A percentile compares a stretch with the other conserved stretches of the same genome.
Conservation (phyloP, 2,113 vertebrate species). For the Sapayoa aenigma region DNA sequence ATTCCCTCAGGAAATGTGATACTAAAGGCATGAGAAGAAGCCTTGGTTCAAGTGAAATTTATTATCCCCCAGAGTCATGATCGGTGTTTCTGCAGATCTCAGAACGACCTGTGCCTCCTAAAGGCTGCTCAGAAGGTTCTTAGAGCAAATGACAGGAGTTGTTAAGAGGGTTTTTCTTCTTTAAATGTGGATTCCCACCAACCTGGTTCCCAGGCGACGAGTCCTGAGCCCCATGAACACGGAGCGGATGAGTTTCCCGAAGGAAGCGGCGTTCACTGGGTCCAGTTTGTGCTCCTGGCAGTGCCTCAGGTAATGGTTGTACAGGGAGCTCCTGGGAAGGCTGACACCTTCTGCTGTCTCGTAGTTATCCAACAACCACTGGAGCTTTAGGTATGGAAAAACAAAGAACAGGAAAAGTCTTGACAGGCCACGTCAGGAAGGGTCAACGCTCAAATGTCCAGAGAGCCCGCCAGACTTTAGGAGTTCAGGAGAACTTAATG, state of each 20-base stretch:
- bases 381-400: constrained; percentile 77
- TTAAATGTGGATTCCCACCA: neutral
- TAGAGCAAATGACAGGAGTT: rapidly evolving
- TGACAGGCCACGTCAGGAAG: rapidly evolving
- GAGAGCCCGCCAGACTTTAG: neutral
- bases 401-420: neutral
- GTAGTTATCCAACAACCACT: constrained; percentile 97
- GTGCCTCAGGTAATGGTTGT: constrained; percentile 95
- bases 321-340: constrained; percentile 91
- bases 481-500: neutral
- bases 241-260: constrained; percentile 96
- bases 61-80: rapidly evolving
- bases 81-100: rapidly evolving
- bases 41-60: neutral
- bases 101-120: neutral
- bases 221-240: constrained; percentile 98
- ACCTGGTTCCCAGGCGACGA: constrained; percentile 94
- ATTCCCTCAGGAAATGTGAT: rapidly evolving
- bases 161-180: neutral
- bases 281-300: constrained; percentile 98
- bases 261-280: constrained; percentile 95
- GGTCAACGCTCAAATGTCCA: rapidly evolving
- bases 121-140: neutral
- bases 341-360: constrained; percentile 96
- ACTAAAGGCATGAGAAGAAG: neutral